Percentiles rank a stretch among this genome's conserved stretches.
These are phyloP conservation scores for Stomatorhinus ivindoensis DNA, from an alignment of 2,113 vertebrate species.

Conservation along the genomic window DNA sequence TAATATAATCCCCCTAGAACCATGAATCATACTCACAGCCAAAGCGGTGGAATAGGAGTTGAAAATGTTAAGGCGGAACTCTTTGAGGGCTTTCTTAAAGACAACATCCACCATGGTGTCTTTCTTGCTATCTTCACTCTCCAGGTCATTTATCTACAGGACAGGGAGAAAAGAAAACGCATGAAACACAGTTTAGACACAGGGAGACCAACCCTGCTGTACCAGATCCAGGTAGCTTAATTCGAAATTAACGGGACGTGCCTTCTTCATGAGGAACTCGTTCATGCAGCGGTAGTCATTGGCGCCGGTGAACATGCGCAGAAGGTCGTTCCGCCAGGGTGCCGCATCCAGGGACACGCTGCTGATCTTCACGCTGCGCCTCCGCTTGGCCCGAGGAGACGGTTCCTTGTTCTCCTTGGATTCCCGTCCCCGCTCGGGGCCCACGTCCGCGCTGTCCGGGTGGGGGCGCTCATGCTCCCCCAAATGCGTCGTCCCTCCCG, in stretches of 20 bases:
- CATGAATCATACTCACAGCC: conserved; percentile 61
- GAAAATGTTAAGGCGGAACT: conserved; percentile 95
- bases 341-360: conserved; percentile 71
- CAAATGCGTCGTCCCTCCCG: conserved; percentile 56
- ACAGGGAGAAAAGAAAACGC: background rate
- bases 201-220: background rate
- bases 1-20: background rate
- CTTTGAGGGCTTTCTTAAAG: conserved; percentile 95
- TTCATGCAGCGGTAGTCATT: conserved; percentile 92
- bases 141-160: conserved; percentile 81
- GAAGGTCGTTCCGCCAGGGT: conserved; percentile 83
- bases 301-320: conserved; percentile 82
- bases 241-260: too few relatives aligned
- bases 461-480: conserved; percentile 68
- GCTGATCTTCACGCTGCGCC: conserved; percentile 87
- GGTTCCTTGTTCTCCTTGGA: conserved; percentile 94
- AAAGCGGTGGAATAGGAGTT: conserved; percentile 89
- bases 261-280: conserved; percentile 97
- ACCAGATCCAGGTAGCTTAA: conserved; percentile 28
- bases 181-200: background rate
- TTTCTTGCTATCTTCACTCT: conserved; percentile 89
- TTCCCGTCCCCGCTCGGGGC: conserved; percentile 65
- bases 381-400: conserved; percentile 84
- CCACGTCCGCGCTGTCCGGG: conserved; percentile 73
- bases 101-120: conserved; percentile 93